These are phyloP conservation scores for Phortica magna DNA, from an alignment of 2,888 invertebrate genomes.

Conservation along the genomic window DNA sequence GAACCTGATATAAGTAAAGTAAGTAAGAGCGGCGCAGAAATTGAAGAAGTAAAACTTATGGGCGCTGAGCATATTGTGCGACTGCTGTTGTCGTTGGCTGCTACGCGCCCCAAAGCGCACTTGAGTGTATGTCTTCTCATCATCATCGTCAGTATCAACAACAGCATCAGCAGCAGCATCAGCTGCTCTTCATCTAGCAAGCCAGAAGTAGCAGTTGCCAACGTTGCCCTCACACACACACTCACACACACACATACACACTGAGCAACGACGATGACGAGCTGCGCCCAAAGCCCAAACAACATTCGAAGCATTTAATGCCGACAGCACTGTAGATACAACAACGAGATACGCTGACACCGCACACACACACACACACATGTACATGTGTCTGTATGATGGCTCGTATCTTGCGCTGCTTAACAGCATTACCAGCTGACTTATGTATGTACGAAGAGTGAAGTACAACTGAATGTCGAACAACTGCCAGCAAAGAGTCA, in stretches of 20 bases:
- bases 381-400: conserved; percentile 52
- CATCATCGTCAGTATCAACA: conserved; percentile 59
- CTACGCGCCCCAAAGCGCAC: conserved; percentile 65
- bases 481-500: conserved; percentile 18
- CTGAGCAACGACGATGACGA: conserved; percentile 35
- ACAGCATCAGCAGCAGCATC: conserved; percentile 71
- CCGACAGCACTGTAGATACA: conserved; percentile 59
- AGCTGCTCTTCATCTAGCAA: conserved; percentile 65
- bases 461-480: conserved; percentile 7
- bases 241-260: background rate
- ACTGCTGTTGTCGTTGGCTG: conserved; percentile 47
- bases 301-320: conserved; percentile 32
- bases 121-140: conserved; percentile 72
- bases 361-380: conserved; percentile 12
- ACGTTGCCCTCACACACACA: background rate
- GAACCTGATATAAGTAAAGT: conserved; percentile 71
- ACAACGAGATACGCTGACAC: background rate
- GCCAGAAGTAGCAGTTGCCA: conserved; percentile 28
- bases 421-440: conserved; percentile 74
- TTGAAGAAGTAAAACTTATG: background rate
- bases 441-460: conserved; percentile 59
- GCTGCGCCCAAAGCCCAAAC: conserved; percentile 21
- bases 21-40: conserved; percentile 49
- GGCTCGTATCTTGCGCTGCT: conserved; percentile 72
- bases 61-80: conserved; percentile 60